These are phyloP conservation scores for Chloroclysta siterata DNA, from an alignment of 2,888 invertebrate species.

Conservation along the genomic window DNA sequence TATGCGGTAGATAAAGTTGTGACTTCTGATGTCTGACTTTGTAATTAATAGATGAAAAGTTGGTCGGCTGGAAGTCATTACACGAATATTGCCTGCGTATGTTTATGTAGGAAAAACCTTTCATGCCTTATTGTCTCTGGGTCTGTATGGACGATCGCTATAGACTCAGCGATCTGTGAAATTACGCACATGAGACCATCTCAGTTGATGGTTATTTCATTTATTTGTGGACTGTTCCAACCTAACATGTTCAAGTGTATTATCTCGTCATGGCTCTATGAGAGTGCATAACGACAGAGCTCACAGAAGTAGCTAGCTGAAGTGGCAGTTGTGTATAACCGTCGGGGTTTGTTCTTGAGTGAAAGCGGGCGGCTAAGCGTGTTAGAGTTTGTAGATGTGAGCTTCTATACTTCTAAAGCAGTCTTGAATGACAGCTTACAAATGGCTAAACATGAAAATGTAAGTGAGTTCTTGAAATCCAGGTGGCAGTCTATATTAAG, in stretches of 20 bases:
- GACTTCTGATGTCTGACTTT: not conserved
- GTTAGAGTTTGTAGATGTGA: not conserved
- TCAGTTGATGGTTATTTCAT: conserved; percentile 16
- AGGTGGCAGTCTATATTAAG: too few relatives aligned
- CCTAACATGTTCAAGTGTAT: not conserved
- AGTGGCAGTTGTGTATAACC: conserved; percentile 22
- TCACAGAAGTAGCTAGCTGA: conserved; percentile 12
- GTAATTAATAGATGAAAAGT: conserved; percentile 14
- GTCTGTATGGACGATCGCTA: conserved; percentile 14
- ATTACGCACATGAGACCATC: conserved; percentile 26
- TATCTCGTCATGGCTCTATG: not conserved
- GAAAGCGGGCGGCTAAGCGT: conserved; percentile 14
- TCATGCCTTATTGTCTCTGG: conserved; percentile 20
- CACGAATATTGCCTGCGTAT: conserved; percentile 10
- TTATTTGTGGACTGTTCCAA: conserved; percentile 1
- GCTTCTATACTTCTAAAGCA: conserved; percentile 2
- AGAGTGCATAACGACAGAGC: conserved; percentile 4
- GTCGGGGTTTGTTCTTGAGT: conserved; percentile 22
- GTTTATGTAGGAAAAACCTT: conserved; percentile 11
- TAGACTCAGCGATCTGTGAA: conserved; percentile 24
- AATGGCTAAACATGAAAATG: conserved; percentile 7
- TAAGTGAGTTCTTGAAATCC: too few relatives aligned
- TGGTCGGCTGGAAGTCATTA: conserved; percentile 13
- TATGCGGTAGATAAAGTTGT: conserved; percentile 16
- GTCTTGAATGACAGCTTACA: conserved; percentile 10